phyloP scores from a whole-genome alignment of 2,797 vertebrate species.

The Ambastaia sidthimunki region DNA sequence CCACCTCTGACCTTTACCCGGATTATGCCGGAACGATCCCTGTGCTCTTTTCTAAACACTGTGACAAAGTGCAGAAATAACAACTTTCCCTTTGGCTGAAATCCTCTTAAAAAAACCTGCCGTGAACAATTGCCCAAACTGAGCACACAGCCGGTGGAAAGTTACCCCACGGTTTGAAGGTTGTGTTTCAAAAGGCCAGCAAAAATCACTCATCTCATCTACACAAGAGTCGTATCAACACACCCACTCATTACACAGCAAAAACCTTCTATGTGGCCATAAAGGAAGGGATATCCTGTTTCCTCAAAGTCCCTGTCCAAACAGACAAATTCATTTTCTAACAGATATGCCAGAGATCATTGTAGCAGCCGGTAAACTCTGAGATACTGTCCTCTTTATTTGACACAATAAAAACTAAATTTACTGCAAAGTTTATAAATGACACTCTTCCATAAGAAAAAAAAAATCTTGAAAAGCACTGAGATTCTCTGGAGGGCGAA shows the following conservation, averaged over 20 bases:
- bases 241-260: constrained; percentile 35
- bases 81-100: background rate
- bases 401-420: background rate
- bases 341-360: constrained; percentile 15
- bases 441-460: no score
- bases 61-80: constrained; percentile 9
- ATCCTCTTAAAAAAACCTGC: constrained; percentile 18
- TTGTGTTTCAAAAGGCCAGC: background rate
- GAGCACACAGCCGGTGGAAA: background rate
- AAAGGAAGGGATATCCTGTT: constrained; percentile 54
- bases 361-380: background rate
- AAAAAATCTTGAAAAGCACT: no score
- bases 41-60: constrained; percentile 11
- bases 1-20: no score
- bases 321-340: constrained; percentile 31
- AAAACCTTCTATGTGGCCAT: constrained; percentile 7
- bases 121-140: constrained; percentile 24
- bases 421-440: background rate
- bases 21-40: no score
- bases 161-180: constrained; percentile 5
- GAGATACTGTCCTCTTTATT: constrained; percentile 7
- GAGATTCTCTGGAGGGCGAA: no score
- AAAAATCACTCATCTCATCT: constrained; percentile 38
- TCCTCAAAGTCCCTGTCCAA: constrained; percentile 40
- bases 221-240: constrained; percentile 35